Evolutionary conservation across 2,888 invertebrate genomes (phyloP).

Genomic region (Anthophora plumipes): DNA sequence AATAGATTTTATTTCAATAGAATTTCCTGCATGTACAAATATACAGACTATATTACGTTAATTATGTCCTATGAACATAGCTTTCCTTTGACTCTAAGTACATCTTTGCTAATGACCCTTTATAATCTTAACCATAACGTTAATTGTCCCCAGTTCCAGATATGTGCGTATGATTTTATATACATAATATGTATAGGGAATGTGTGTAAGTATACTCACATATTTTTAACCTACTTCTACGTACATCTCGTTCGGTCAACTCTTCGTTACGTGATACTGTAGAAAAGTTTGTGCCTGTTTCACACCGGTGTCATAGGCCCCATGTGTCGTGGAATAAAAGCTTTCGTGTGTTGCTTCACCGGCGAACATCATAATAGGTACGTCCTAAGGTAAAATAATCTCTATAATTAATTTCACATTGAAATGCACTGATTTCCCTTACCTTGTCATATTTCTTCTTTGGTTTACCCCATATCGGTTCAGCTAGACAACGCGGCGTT

Average conservation of each 20-base stretch:
- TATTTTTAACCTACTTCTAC: neutral
- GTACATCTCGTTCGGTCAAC: conserved; percentile 17
- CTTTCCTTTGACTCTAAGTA: neutral
- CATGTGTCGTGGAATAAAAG: conserved; percentile 89
- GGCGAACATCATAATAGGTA: conserved; percentile 87
- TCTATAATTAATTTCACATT: neutral
- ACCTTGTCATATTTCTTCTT: conserved; percentile 69
- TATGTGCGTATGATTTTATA: neutral
- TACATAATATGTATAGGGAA: conserved; percentile 13
- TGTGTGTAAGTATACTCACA: neutral
- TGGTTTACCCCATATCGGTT: conserved; percentile 83
- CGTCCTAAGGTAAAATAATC: conserved; percentile 72
- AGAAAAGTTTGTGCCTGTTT: conserved; percentile 85
- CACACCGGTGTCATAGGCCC: conserved; percentile 87
- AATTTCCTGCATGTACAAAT: conserved; percentile 25
- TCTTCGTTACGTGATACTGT: conserved; percentile 68
- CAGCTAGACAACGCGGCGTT: conserved; percentile 82
- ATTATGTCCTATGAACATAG: neutral
- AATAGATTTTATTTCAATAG: conserved; percentile 13
- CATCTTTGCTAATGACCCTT: too few relatives aligned
- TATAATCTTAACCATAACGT: too few relatives aligned
- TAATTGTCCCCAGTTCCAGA: neutral
- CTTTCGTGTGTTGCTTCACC: conserved; percentile 88
- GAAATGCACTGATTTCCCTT: conserved; percentile 20
- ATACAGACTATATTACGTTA: neutral